These are phyloP conservation scores for Hippocampus guttulatus DNA, from an alignment of 2,113 vertebrate species.

Conservation along the genomic window DNA sequence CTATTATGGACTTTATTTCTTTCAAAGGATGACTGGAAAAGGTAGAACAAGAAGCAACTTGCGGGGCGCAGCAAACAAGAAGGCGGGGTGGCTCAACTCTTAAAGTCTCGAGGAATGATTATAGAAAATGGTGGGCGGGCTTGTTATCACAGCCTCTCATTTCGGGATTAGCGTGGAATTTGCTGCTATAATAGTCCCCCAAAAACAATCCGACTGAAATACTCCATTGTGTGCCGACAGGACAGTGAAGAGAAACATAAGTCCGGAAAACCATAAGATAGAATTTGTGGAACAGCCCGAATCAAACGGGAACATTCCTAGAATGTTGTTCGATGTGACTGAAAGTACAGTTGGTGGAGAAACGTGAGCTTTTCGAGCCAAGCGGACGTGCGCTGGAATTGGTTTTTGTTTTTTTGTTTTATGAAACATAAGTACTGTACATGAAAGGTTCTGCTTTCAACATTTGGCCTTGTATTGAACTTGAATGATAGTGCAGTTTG, in stretches of 20 bases:
- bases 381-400: not conserved
- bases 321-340: not conserved
- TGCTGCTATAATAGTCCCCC: not conserved
- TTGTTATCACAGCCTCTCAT: constrained; percentile 34
- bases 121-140: not conserved
- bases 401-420: not conserved
- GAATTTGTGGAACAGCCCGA: not conserved
- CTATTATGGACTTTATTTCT: constrained; percentile 9
- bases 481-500: not conserved
- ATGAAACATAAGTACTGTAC: no score
- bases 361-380: not conserved
- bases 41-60: constrained; percentile 12
- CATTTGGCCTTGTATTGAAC: no score
- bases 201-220: constrained; percentile 16
- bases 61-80: not conserved
- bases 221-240: constrained; percentile 11
- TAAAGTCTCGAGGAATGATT: constrained; percentile 33
- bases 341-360: not conserved
- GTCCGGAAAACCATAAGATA: constrained; percentile 21
- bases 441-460: no score
- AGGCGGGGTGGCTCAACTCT: constrained; percentile 11
- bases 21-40: constrained; percentile 7
- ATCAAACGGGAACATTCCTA: not conserved
- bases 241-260: not conserved
- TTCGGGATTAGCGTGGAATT: constrained; percentile 42